phyloP scores from a whole-genome alignment of 1,140 invertebrate species.

The Halictus rubicundus region DNA sequence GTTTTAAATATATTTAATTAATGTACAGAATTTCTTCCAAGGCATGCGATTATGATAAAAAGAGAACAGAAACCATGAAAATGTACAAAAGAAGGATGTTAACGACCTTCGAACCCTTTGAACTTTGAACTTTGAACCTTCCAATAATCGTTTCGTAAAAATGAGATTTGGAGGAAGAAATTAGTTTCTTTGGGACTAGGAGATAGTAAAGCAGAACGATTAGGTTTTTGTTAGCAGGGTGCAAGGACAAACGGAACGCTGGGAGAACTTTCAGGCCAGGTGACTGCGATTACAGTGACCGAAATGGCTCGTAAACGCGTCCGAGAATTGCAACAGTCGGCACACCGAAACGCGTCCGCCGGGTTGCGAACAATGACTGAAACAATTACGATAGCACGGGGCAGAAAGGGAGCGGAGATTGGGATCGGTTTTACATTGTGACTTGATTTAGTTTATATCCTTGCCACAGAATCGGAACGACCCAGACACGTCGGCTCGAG shows the following conservation, averaged over 20 bases:
- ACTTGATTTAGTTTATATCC: neutral
- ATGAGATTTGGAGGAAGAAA: no score
- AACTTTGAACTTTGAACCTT: no score
- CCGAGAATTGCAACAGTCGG: conserved; percentile 29
- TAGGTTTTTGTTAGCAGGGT: conserved; percentile 68
- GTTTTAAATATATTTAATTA: no score
- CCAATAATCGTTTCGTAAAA: no score
- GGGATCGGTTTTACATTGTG: neutral
- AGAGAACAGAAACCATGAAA: no score
- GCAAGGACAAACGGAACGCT: conserved; percentile 65
- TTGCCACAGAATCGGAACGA: no score
- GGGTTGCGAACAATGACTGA: neutral
- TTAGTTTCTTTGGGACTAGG: no score
- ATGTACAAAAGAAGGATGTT: no score
- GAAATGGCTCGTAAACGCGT: conserved; percentile 46
- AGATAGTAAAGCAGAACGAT: conserved; percentile 28
- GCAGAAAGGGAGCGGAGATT: neutral
- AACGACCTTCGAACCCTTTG: no score
- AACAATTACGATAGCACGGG: neutral
- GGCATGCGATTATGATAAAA: no score
- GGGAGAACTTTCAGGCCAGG: conserved; percentile 55
- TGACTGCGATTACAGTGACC: conserved; percentile 20
- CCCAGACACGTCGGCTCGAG: no score
- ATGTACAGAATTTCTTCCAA: no score
- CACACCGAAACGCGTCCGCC: conserved; percentile 29